Base-by-base conservation (phyloP, 2,888 invertebrate genomes). In the Morpho helenor region DNA sequence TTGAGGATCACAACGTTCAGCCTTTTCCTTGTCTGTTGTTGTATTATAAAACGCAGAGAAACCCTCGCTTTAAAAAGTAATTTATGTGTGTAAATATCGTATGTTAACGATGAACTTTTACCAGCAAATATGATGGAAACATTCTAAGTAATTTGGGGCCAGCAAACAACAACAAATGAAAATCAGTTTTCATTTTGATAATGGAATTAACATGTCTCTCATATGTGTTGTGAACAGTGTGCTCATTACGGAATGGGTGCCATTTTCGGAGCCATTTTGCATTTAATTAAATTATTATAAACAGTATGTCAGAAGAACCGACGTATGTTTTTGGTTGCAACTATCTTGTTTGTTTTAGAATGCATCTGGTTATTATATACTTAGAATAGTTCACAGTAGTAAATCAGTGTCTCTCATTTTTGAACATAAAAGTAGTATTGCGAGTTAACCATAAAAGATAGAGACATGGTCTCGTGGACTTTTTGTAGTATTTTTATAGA, bases 151-250 rank as follows among this genome's bases (percentile, higher is more conserved):
- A 42, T 48, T 41, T 48, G 10, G 8, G 42, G 41, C 3, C 40
- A 50, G n/a, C 51, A 51, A 54, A 41, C 54, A 49, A 55, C 49
- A 49, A 42, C 48, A 44, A 51, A 51, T 46, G 54, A 55, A 40
- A 59, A 54, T 52, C 51, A 50, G 55, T 53, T 58, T 52, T 56
- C 49, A 61, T 62, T 59, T 49, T 54, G 52, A 39, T 55, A 50
- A 59, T 55, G 49, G 52, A 56, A 52, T 50, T 53, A 57, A 52
- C 49, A 58, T 56, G 60, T 56, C 43, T 58, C 49, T 47, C 49
- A 57, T 49, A 51, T 56, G 41, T 53, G 31, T 51, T 42, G 40
- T 54, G 51, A 48, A 48, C 49, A 50, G 48, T 49, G 31, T 51
- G 48, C 52, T 45, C 43, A 59, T 57, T 59, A 61, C 48, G 54